Evolutionary conservation across 2,113 vertebrate species (phyloP).

Genomic region (Antechinus flavipes): DNA sequence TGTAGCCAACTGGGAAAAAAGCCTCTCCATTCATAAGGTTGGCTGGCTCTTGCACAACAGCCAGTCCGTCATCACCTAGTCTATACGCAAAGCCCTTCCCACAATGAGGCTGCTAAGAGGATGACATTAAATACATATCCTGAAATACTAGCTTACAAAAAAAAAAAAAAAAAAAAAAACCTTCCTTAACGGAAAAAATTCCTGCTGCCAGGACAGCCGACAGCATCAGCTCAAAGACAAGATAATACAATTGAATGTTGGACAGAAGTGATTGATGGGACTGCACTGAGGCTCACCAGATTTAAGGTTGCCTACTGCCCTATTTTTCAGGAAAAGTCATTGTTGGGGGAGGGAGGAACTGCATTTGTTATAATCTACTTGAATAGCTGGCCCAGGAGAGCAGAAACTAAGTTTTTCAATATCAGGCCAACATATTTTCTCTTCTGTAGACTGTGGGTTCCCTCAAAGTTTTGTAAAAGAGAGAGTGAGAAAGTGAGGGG

Average conservation of each 20-base stretch:
- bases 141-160: not conserved
- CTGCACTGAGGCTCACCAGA: not conserved
- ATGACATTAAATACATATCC: not conserved
- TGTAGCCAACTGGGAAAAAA: not conserved
- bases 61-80: not conserved
- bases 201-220: not conserved
- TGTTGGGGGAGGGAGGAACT: not conserved
- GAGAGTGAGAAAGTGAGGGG: not conserved
- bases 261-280: not conserved
- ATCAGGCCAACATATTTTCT: not conserved
- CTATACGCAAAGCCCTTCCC: not conserved
- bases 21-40: not conserved
- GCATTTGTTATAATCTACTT: not conserved
- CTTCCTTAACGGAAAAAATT: not conserved
- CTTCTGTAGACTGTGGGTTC: not conserved
- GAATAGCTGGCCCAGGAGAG: not conserved
- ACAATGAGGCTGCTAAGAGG: not conserved
- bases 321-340: not conserved
- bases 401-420: not conserved
- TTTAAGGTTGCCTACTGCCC: not conserved
- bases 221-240: not conserved
- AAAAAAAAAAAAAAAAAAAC: not conserved
- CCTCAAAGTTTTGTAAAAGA: not conserved
- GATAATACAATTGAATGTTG: not conserved
- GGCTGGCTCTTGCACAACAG: not conserved